Evolutionary conservation across 2,113 vertebrate genomes (phyloP), one percentile per base, ranked within the genome.

Genomic region (Trogon surrucura): DNA sequence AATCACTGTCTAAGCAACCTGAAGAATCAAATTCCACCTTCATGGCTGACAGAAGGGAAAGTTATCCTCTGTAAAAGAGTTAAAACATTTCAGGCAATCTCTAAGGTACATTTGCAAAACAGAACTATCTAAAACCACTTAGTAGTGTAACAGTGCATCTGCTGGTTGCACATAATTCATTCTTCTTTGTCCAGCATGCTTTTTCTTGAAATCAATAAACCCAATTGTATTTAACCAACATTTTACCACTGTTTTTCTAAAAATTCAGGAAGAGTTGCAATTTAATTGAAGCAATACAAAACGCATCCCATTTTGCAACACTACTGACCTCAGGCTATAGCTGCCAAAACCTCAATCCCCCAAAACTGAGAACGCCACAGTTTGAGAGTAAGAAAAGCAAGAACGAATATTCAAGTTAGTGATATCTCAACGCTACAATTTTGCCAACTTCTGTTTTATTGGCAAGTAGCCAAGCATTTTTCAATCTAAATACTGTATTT

Each of bases 381-480:
- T 34, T 75, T 45, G 14, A 65, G 54, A 92, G 45, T 18, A 70
- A 86, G 13, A 80, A 92, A 83, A 50, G 25, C 29, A 91, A 73
- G 62, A 80, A 22, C 41, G 10, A 47, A 47, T 13, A 91, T 70
- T 66, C 41, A 74, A 74, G 27, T 51, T 47, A 64, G 38, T 64
- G n/a, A 67, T 60, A 22, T 80, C 32, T 50, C 83, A 85, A 66
- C 56, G n/a, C 25, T 38, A 88, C 60, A 85, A n/a, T 83, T 88
- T 69, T 57, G 21, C 12, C 47, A 83, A 69, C 21, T 92, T 80
- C 34, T 93, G 41, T 21, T 89, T 74, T 67, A 18, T 2, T 75
- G 78, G 50, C 65, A 71, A 77, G 29, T 16, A 88, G 60, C 30
- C 64, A 71, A 51, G 20, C 27, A 21, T 38, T 79, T 6, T 26